A percentile compares a stretch with the other conserved stretches of the same genome.
phyloP scores from a whole-genome alignment of 2,113 vertebrate species.

The Pycnonotus jocosus region DNA sequence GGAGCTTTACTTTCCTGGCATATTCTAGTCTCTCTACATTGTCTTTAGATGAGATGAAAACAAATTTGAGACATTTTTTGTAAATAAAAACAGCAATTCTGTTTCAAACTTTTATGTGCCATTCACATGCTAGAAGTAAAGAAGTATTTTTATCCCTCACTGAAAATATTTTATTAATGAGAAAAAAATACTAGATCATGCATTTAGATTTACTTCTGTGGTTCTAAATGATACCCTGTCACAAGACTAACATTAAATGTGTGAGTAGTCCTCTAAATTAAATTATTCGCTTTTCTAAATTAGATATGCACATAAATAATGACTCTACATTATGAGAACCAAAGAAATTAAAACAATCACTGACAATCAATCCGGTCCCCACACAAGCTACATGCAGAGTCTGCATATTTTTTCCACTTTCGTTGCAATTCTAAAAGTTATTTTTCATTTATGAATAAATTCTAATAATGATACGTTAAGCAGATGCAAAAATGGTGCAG shows the following conservation, averaged over 20 bases:
- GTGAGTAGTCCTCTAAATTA: neutral
- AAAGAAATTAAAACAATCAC: neutral
- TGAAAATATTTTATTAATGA: neutral
- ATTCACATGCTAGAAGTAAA: neutral
- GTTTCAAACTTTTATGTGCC: neutral
- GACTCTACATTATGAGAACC: neutral
- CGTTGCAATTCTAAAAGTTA: neutral
- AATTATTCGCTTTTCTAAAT: neutral
- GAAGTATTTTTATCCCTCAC: neutral
- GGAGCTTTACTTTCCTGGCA: neutral
- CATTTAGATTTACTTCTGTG: neutral
- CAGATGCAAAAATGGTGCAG: neutral
- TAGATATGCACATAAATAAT: neutral
- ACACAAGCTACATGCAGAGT: neutral
- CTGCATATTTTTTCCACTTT: neutral
- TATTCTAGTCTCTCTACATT: neutral
- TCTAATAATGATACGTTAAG: neutral
- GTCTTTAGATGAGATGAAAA: neutral
- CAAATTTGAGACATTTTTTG: neutral
- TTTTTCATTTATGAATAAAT: neutral
- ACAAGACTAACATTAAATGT: neutral
- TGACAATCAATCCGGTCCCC: neutral
- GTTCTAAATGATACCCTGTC: neutral
- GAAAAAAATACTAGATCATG: neutral
- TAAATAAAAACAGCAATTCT: neutral